Base-by-base conservation (phyloP, 2,888 invertebrate species). In the Dolichomitus sp. region DNA sequence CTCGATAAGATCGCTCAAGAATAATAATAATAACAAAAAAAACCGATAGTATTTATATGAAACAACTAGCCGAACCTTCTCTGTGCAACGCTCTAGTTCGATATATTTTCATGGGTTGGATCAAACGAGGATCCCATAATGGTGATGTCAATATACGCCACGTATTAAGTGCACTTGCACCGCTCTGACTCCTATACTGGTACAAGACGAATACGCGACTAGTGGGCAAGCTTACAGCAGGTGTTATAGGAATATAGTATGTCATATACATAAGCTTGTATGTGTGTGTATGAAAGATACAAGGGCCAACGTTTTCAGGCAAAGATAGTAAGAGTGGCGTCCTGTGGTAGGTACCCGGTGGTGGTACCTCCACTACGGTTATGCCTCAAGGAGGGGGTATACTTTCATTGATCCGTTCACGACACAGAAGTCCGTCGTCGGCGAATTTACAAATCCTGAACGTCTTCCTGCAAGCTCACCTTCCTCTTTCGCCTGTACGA, bases 401-500 rank as follows among this genome's bases (percentile, higher is more conserved):
- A 90, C 90, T 93, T 92, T 93, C 93, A 93, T 93, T 93, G 93
- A 93, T 93, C 93, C 93, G 84, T 89, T 88, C 88, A 87, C 86
- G 89, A 89, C 87, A 90, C 89, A 90, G 89, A 90, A 89, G 90
- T 87, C 84, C 85, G 83, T 79, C 80, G 83, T 85, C 80, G 87
- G 83, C 86, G 87, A 82, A 87, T 88, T 89, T 85, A 86, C 89
- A 77, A 89, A 90, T 86, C 88, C 89, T 88, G 85, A 73, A 84
- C 81, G 78, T 69, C 68, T 68, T 79, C 63, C 77, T 45, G 66
- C 70, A 77, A 73, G 63, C 73, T 84, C 48, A 77, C 73, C 65
- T 76, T 63, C 40, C 65, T 50, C 23, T 59, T 14, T 19, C 40
- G 1, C 52, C 33, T 33, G 42, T 66, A 42, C 17, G 12, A 66